Evolutionary conservation across 2,888 invertebrate genomes (phyloP).

Genomic region (Drosophila mayaguana): DNA sequence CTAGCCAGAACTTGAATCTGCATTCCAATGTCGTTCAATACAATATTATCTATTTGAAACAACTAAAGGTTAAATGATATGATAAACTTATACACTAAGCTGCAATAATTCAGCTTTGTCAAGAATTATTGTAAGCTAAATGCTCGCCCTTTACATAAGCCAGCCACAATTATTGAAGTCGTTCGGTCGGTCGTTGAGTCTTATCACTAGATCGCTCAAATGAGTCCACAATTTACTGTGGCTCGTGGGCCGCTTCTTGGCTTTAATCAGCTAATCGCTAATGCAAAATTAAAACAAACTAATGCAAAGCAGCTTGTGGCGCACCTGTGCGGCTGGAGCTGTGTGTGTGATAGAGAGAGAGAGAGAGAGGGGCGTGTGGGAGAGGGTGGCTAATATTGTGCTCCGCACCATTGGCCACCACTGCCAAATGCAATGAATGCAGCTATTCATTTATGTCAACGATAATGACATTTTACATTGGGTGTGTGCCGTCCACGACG

Average conservation of each 20-base stretch:
- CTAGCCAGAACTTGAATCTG: background rate
- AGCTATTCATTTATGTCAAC: conserved; percentile 84
- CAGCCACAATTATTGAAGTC: conserved; percentile 8
- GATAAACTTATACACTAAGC: conserved; percentile 6
- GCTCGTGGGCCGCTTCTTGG: conserved; percentile 34
- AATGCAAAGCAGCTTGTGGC: conserved; percentile 35
- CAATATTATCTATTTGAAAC: background rate
- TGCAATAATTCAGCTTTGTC: background rate
- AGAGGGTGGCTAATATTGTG: conserved; percentile 55
- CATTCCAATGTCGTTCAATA: background rate
- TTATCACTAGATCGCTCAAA: conserved; percentile 36
- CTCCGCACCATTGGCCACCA: conserved; percentile 21
- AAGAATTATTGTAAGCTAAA: background rate
- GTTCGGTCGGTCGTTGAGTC: background rate
- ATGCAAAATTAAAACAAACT: conserved; percentile 67
- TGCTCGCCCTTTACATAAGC: background rate
- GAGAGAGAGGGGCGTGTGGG: conserved; percentile 11
- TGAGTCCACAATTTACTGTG: conserved; percentile 3
- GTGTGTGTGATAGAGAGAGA: too few relatives aligned
- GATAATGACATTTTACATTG: conserved; percentile 83
- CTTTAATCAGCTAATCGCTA: conserved; percentile 76
- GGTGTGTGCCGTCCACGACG: conserved; percentile 65
- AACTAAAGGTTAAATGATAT: background rate
- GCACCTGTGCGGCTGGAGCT: conserved; percentile 12
- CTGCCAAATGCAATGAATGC: conserved; percentile 83